A percentile compares a stretch with the other conserved stretches of the same genome.
Evolutionary conservation across 2,113 vertebrate species (phyloP).

Genomic region (Castor canadensis): DNA sequence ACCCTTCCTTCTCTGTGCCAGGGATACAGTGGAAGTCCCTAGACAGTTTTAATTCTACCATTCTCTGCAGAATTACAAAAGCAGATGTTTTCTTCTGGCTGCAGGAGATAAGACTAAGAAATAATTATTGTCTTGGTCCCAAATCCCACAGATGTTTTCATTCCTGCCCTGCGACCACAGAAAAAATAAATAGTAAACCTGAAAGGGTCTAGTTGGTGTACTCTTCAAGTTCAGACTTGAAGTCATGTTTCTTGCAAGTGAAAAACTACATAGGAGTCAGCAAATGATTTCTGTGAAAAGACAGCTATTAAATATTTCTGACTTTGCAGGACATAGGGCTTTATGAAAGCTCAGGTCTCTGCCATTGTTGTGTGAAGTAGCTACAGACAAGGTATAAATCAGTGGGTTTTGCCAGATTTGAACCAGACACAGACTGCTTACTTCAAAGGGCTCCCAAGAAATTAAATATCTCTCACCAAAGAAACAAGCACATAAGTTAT

Average conservation of each 20-base stretch:
- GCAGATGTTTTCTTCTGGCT: conserved; percentile 82
- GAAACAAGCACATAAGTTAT: neutral
- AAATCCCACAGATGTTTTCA: conserved; percentile 77
- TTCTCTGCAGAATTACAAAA: conserved; percentile 78
- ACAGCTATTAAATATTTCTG: neutral
- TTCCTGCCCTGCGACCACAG: conserved; percentile 63
- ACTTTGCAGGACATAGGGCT: neutral
- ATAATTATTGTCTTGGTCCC: conserved; percentile 78
- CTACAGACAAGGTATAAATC: neutral
- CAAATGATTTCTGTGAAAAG: conserved; percentile 33
- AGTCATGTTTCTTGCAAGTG: conserved; percentile 35
- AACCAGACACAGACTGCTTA: neutral
- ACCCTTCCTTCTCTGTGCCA: conserved; percentile 74
- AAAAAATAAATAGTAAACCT: conserved; percentile 67
- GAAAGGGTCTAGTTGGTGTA: conserved; percentile 47
- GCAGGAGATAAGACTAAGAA: conserved; percentile 78
- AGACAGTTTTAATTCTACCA: conserved; percentile 78
- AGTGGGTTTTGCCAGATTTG: neutral
- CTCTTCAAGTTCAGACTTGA: conserved; percentile 51
- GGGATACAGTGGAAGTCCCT: conserved; percentile 71
- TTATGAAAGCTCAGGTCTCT: neutral
- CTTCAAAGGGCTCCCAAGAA: neutral
- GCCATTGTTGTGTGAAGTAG: neutral
- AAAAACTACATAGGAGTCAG: neutral
- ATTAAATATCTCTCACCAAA: neutral